These are phyloP conservation scores for Gryllus bimaculatus DNA, from an alignment of 1,140 invertebrate genomes.

Conservation along the genomic window DNA sequence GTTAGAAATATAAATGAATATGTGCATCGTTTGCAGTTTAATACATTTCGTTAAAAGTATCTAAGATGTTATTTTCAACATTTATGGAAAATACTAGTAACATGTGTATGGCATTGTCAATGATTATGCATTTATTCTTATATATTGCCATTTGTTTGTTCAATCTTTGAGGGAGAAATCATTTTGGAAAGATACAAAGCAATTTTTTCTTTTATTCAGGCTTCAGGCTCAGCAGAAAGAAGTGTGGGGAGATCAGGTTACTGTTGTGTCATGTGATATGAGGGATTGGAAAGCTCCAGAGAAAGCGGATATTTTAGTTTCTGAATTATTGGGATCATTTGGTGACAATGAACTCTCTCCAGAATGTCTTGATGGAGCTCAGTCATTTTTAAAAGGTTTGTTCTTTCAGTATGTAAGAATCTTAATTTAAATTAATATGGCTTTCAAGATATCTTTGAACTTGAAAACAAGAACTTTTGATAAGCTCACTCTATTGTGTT, in stretches of 20 bases:
- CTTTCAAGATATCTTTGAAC: background rate
- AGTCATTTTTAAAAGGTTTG: constrained; percentile 71
- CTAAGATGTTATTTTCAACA: no score
- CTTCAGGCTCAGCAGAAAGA: constrained; percentile 69
- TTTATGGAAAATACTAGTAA: no score
- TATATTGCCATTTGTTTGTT: background rate
- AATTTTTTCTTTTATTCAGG: constrained; percentile 29
- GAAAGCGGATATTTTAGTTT: constrained; percentile 91
- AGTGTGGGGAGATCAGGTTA: constrained; percentile 66
- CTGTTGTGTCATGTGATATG: constrained; percentile 85
- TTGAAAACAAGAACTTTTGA: no score
- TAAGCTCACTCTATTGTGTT: no score
- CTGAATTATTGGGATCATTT: constrained; percentile 94
- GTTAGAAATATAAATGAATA: no score
- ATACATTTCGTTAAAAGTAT: no score
- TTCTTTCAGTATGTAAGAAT: background rate
- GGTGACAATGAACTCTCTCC: constrained; percentile 98
- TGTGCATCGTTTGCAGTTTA: no score
- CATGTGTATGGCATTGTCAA: no score
- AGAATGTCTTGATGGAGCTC: constrained; percentile 94
- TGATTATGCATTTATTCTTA: no score
- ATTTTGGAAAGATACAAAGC: no score
- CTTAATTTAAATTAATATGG: background rate
- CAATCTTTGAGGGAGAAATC: background rate
- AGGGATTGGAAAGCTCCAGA: constrained; percentile 66